These are phyloP conservation scores for Erethizon dorsatum DNA, from an alignment of 2,797 vertebrate species.

Conservation along the genomic window DNA sequence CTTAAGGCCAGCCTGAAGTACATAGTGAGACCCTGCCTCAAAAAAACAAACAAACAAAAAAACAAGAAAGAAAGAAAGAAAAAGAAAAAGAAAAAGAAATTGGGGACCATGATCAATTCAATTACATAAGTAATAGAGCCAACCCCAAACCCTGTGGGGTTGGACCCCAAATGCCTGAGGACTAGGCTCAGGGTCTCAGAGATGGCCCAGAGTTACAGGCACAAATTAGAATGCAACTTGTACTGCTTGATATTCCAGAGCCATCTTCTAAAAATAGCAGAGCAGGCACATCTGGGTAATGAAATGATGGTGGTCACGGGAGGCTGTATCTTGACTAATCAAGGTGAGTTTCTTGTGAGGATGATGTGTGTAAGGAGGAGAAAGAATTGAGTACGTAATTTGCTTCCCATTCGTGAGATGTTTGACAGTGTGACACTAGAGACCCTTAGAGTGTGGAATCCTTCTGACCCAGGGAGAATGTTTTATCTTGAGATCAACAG, in stretches of 20 bases:
- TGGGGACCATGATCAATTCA: background rate
- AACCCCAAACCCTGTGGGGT: background rate
- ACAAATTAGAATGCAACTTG: background rate
- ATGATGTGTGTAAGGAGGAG: background rate
- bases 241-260: background rate
- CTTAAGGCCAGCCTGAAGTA: too few relatives aligned
- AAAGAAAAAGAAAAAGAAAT: background rate
- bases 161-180: background rate
- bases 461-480: background rate
- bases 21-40: too few relatives aligned
- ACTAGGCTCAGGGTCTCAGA: background rate
- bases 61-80: too few relatives aligned
- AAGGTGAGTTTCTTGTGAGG: background rate
- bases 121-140: background rate
- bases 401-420: background rate
- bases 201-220: background rate
- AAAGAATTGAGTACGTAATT: background rate
- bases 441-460: background rate
- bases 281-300: background rate
- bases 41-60: too few relatives aligned
- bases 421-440: background rate
- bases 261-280: background rate
- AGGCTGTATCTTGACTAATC: background rate
- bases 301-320: background rate
- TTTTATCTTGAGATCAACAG: background rate